Evolutionary conservation across 2,113 vertebrate genomes (phyloP).

Genomic region (Empidonax traillii): DNA sequence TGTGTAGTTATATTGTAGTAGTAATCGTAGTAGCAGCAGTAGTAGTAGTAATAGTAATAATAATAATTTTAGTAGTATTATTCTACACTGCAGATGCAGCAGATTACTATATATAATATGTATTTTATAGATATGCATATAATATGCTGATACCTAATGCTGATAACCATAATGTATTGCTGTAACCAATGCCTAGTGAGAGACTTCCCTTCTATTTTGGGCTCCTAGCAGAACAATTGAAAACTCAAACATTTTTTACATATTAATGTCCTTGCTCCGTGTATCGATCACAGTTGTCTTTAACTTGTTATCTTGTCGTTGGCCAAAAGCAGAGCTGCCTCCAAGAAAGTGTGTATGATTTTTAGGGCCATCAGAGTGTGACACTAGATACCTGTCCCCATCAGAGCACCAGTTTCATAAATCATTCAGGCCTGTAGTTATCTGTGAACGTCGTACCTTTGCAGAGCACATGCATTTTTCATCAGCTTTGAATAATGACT

Average conservation of each 20-base stretch:
- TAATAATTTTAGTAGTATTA: background rate
- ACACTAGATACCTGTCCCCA: conserved; percentile 35
- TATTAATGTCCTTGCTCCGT: background rate
- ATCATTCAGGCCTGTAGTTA: conserved; percentile 57
- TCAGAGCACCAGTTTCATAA: conserved; percentile 50
- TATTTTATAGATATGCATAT: background rate
- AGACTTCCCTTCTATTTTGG: background rate
- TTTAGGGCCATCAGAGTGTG: conserved; percentile 21
- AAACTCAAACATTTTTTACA: background rate
- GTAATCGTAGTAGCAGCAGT: too few species aligned
- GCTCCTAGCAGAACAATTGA: background rate
- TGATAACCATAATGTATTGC: background rate
- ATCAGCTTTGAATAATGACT: conserved; percentile 43
- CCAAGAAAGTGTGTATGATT: background rate
- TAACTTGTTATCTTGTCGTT: background rate
- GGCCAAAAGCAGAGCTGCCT: background rate
- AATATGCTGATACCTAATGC: background rate
- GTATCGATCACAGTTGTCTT: background rate
- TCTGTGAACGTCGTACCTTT: background rate
- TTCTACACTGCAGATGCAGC: background rate
- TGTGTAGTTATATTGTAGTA: background rate
- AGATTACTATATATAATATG: background rate
- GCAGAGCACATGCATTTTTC: conserved; percentile 49
- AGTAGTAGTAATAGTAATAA: background rate
- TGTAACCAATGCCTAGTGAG: background rate